Evolutionary conservation across 2,113 vertebrate genomes (phyloP).

Genomic region (Salminus brasiliensis): DNA sequence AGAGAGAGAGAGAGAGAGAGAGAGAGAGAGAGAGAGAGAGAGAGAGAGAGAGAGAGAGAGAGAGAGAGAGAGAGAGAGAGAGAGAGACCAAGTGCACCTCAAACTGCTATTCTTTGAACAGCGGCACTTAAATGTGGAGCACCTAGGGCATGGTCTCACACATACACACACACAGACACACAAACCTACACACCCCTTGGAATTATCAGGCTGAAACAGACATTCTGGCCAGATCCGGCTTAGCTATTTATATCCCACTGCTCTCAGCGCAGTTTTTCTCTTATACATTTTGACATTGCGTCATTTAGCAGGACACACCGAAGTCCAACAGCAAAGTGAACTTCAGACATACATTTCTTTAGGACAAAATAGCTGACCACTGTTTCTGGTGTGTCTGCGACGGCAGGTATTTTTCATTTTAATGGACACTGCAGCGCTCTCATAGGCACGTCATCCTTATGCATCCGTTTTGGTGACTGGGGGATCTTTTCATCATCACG

Average conservation of each 20-base stretch:
- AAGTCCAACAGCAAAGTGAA: background rate
- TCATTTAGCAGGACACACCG: background rate
- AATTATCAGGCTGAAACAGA: background rate
- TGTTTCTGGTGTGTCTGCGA: background rate
- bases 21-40: no score
- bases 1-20: no score
- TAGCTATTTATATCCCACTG: constrained; percentile 7
- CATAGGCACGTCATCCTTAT: background rate
- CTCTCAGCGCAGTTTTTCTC: constrained; percentile 11
- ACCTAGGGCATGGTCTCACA: background rate
- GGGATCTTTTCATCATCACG: constrained; percentile 1
- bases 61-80: no score
- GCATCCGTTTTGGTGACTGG: background rate
- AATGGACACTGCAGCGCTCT: background rate
- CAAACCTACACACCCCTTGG: no score
- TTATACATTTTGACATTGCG: background rate
- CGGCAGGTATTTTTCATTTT: background rate
- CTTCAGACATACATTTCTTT: background rate
- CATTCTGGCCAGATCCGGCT: background rate
- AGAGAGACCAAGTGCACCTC: no score
- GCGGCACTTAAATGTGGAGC: background rate
- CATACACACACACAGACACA: background rate
- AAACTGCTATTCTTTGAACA: background rate
- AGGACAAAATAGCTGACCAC: background rate
- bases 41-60: no score